phyloP scores from a whole-genome alignment of 2,888 invertebrate species.

The Plebejus argus region DNA sequence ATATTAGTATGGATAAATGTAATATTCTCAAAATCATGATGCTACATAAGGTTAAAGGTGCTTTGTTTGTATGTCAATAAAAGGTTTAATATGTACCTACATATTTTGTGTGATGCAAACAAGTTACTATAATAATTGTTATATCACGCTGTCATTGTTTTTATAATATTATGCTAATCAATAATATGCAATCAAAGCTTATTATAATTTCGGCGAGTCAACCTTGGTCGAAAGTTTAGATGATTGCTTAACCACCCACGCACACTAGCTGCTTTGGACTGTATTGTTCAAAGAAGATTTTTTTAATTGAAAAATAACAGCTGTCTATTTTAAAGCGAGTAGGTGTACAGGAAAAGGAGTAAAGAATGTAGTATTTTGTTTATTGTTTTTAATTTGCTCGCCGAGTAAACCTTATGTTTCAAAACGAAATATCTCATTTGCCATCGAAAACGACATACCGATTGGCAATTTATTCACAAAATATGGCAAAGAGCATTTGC shows the following conservation, averaged over 20 bases:
- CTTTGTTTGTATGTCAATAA: neutral
- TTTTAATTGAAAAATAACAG: too few relatives aligned
- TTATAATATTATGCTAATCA: neutral
- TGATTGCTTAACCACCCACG: neutral
- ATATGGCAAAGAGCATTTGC: too few relatives aligned
- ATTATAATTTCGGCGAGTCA: neutral
- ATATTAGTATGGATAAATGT: too few relatives aligned
- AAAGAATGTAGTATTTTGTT: too few relatives aligned
- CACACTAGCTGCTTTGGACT: neutral
- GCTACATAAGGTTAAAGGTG: neutral
- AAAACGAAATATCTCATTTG: too few relatives aligned
- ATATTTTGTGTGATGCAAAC: neutral
- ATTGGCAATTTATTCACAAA: neutral
- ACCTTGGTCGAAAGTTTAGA: neutral
- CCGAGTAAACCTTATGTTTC: too few relatives aligned
- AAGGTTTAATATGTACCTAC: neutral
- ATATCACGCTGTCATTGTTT: constrained; percentile 4
- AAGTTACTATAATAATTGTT: constrained; percentile 4
- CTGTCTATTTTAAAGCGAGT: too few relatives aligned
- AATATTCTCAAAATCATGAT: too few relatives aligned
- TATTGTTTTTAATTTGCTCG: too few relatives aligned
- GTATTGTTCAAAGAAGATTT: too few relatives aligned
- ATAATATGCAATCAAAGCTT: neutral
- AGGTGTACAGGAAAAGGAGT: too few relatives aligned
- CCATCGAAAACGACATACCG: too few relatives aligned